phyloP scores from a whole-genome alignment of 2,113 vertebrate genomes.

The Melanostigma gelatinosum region DNA sequence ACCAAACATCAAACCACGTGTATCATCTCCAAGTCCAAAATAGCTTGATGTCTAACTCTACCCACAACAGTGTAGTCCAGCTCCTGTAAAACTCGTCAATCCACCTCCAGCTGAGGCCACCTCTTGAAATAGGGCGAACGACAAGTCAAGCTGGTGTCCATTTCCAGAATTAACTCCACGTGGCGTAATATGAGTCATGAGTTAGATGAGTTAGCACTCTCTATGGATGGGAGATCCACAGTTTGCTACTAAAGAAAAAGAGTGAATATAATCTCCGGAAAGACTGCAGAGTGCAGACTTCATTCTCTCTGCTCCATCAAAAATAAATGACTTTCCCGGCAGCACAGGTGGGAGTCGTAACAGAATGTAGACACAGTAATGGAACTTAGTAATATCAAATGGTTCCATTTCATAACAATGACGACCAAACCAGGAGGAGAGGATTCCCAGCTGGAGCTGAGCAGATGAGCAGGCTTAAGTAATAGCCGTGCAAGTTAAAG shows the following conservation, averaged over 20 bases:
- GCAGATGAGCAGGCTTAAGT: slow-evolving; percentile 57
- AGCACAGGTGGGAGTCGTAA: slow-evolving; percentile 59
- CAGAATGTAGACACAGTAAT: slow-evolving; percentile 60
- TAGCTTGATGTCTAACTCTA: not conserved
- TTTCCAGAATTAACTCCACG: slow-evolving; percentile 15
- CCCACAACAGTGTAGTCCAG: not conserved
- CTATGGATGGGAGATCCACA: slow-evolving; percentile 1
- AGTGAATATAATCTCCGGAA: slow-evolving; percentile 47
- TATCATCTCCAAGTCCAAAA: not conserved
- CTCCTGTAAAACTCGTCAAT: slow-evolving; percentile 20
- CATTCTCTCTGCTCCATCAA: slow-evolving; percentile 28
- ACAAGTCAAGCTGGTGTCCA: slow-evolving; percentile 11
- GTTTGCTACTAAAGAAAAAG: slow-evolving; percentile 19
- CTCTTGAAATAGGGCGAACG: not conserved
- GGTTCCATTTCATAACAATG: slow-evolving; percentile 63
- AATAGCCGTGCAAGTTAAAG: slow-evolving; percentile 58
- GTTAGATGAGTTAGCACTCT: not conserved
- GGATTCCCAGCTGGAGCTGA: slow-evolving; percentile 39
- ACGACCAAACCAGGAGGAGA: slow-evolving; percentile 18
- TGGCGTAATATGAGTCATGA: slow-evolving; percentile 1
- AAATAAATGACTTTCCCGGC: slow-evolving; percentile 56
- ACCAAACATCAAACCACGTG: not conserved
- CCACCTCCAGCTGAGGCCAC: slow-evolving; percentile 18
- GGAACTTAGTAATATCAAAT: slow-evolving; percentile 50
- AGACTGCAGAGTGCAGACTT: slow-evolving; percentile 30